A percentile compares a stretch with the other conserved stretches of the same genome.
phyloP scores from a whole-genome alignment of 2,888 invertebrate species.

The Eugnorisma glareosa region DNA sequence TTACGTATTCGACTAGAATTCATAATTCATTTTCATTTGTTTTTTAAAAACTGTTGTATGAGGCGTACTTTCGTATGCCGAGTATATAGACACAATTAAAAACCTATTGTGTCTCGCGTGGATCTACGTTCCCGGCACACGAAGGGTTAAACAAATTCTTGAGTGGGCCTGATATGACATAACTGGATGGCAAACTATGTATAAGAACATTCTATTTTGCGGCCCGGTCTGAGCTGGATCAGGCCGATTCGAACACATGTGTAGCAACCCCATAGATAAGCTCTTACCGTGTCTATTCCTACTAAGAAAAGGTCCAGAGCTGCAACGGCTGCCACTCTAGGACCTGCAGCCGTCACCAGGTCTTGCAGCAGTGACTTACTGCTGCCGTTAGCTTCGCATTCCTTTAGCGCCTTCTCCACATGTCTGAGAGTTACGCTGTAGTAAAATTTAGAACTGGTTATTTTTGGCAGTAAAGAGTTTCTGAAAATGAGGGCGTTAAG shows the following conservation, averaged over 20 bases:
- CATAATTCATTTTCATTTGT: background rate
- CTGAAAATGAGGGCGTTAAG: background rate
- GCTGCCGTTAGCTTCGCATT: constrained; percentile 75
- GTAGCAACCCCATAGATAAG: background rate
- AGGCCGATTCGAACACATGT: background rate
- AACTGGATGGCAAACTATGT: background rate
- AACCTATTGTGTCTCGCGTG: too few species aligned
- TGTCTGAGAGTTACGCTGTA: constrained; percentile 92
- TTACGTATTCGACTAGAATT: background rate
- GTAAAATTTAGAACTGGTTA: constrained; percentile 42
- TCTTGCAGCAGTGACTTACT: constrained; percentile 92
- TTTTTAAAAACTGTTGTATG: background rate
- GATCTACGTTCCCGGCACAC: too few species aligned
- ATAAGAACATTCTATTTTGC: background rate
- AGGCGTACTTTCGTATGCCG: background rate
- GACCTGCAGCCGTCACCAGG: constrained; percentile 90
- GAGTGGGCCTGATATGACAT: background rate
- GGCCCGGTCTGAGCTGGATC: background rate
- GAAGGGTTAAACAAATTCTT: background rate
- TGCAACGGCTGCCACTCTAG: constrained; percentile 92
- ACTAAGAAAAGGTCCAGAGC: constrained; percentile 94
- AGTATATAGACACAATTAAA: too few species aligned
- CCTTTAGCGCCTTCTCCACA: constrained; percentile 90
- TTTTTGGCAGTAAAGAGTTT: background rate
- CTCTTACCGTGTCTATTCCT: constrained; percentile 93